Evolutionary conservation across 2,113 vertebrate genomes (phyloP), one percentile per base, ranked within the genome.

Genomic region (Chloropsis cyanopogon): DNA sequence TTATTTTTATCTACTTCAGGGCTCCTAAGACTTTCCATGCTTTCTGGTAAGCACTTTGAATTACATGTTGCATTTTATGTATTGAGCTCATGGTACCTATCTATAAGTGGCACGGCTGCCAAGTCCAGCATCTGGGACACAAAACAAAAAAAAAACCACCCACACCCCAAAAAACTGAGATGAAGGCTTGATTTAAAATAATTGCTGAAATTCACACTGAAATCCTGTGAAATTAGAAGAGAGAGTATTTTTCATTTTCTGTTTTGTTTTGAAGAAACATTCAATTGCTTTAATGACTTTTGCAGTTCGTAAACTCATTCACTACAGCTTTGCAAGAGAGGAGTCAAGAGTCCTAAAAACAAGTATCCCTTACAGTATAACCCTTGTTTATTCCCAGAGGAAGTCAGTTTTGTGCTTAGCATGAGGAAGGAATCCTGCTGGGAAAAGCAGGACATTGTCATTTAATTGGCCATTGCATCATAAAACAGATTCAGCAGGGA

Each of bases 381-480:
- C 26, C 54, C 31, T 72, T 85, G 41, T 33, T 82, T 5, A 2
- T 94, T 95, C 75, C 61, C 70, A 47, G 49, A 64, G 82, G 78
- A 82, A 57, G 42, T 71, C 49, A 53, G 41, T 44, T 90, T 92
- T 94, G 56, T 68, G 49, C 52, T 84, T 78, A 75, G 49, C 31
- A 25, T 19, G 17, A 90, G 53, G 46, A 94, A 65, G 49, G 61
- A 76, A 41, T 76, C 75, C 65, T 52, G 5, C n/a, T 72, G 93
- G 85, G 85, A 42, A 76, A 66, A 82, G 7, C 9, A 90, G 18
- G 39, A 9, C 6, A 1, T 79, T 93, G 82, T 53, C 66, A 61
- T 82, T 87, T 96, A 93, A 80, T 90, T 96, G 78, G 46, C 88
- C 28, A 25, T 93, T 96, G 92, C 93, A 88, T 95, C 92, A 94